A percentile compares a stretch with the other conserved stretches of the same genome.
Conservation (phyloP, 2,113 vertebrate species). For the Psephotus haematonotus region DNA sequence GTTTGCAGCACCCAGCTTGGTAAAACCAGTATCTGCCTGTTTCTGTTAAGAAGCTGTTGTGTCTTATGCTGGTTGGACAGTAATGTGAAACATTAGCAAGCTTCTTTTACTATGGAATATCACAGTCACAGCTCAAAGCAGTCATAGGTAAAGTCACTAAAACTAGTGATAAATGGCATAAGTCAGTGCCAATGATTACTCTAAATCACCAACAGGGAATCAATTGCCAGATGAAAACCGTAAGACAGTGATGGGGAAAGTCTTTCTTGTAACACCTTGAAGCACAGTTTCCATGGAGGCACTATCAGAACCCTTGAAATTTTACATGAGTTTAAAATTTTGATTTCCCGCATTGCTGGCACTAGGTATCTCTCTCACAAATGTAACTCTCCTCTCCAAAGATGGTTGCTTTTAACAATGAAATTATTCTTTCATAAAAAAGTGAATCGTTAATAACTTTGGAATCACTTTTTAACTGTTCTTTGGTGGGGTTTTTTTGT, state of each 20-base stretch:
- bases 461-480: not conserved
- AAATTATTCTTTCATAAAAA: not conserved
- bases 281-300: not conserved
- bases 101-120: not conserved
- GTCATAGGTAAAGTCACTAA: not conserved
- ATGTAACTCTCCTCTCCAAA: not conserved
- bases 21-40: not conserved
- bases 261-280: not conserved
- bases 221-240: not conserved
- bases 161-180: accelerated
- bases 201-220: not conserved
- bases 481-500: not conserved
- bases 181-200: not conserved
- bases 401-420: not conserved
- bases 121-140: not conserved
- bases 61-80: not conserved
- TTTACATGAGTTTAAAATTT: not conserved
- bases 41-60: not conserved
- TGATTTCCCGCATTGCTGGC: not conserved
- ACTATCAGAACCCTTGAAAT: not conserved
- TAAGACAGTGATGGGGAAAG: not conserved
- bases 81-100: not conserved
- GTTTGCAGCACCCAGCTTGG: not conserved
- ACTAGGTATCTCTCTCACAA: not conserved
- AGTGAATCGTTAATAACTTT: not conserved